Base-by-base conservation (phyloP, 2,888 invertebrate genomes). In the Andrena hattorfiana region DNA sequence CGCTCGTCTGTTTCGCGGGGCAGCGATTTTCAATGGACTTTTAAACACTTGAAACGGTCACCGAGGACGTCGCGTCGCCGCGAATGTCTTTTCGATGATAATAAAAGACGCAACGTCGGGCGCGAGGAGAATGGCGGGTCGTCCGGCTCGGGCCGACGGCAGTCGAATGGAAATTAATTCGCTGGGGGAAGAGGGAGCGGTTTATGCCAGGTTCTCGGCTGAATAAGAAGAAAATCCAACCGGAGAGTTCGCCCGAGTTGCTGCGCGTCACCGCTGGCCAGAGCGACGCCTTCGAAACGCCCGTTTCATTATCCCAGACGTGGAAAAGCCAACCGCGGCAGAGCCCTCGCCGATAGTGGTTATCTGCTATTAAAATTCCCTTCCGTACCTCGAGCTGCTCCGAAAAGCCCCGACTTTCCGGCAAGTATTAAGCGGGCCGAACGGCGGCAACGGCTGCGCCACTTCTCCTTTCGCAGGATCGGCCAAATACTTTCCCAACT, bases 121-220 rank as follows among this genome's bases (percentile, higher is more conserved):
- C 60, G 30, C 49, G 10, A 3, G 16, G 8, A 1, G 3, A 51
- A 32, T 10, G 32, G 16, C 3, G 26, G 3, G 8, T 1, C 13
- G 28, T n/a, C 23, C 35, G 7, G 56, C 5, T 10, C 32, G 26
- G 56, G 69, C 76, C 70, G 66, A 59, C 73, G 35, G 68, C 8
- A 23, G 23, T 71, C 79, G 62, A 85, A 86, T 85, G 80, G 81
- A 81, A 90, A 89, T 90, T 89, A 90, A 87, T 89, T 89, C 86
- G 56, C 56, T 85, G 81, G 86, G 82, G 81, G 79, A 81, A 83
- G 78, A 82, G 81, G 81, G 83, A 84, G 78, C 83, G 84, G 86
- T 87, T 89, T 87, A 85, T 82, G 69, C 60, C 75, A 73, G 64
- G 87, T 86, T 76, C 71, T 66, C 68, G 59, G 68, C 69, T 71